phyloP scores from a whole-genome alignment of 2,113 vertebrate species.

The Agapornis roseicollis region DNA sequence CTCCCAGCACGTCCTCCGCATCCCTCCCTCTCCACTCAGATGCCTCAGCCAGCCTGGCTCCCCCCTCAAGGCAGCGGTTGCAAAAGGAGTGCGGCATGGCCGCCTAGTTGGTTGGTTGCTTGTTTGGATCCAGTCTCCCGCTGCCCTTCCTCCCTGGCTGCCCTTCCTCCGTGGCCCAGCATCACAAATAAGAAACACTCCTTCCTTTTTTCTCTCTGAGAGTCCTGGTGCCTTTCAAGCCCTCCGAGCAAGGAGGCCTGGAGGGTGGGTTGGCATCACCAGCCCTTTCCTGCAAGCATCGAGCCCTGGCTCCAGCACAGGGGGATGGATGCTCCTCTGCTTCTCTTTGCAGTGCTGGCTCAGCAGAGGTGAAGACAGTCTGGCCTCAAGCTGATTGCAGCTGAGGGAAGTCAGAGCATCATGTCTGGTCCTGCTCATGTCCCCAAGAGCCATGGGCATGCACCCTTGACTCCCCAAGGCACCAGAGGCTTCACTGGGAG shows the following conservation, averaged over 20 bases:
- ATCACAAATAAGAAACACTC: background rate
- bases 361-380: background rate
- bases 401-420: background rate
- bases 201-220: background rate
- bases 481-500: background rate
- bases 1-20: background rate
- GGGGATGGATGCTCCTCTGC: background rate
- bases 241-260: background rate
- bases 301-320: rapidly evolving
- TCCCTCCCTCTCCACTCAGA: background rate
- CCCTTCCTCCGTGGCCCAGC: background rate
- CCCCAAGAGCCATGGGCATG: background rate
- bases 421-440: background rate
- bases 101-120: background rate
- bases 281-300: background rate
- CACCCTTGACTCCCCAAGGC: background rate
- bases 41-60: background rate
- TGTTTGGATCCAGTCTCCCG: background rate
- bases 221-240: conserved; percentile 18
- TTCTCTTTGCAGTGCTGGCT: background rate
- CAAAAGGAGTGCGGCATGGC: background rate
- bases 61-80: background rate
- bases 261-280: background rate
- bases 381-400: background rate
- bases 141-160: background rate